Evolutionary conservation across 2,888 invertebrate genomes (phyloP).

Genomic region (Yponomeuta cagnagella): DNA sequence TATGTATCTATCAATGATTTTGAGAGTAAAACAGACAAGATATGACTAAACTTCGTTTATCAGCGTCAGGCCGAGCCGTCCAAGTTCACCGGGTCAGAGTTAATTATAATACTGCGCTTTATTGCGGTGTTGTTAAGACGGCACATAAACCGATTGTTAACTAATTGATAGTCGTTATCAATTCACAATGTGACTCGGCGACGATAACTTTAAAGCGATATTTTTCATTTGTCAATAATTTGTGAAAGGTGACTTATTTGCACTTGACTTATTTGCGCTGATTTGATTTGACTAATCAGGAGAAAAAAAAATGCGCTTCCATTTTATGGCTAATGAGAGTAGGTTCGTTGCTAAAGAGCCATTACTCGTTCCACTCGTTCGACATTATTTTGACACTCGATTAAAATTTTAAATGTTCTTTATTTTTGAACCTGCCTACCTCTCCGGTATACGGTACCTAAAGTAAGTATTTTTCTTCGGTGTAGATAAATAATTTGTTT

Average conservation of each 20-base stretch:
- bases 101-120: conserved; percentile 45
- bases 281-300: not conserved
- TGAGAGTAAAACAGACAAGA: not conserved
- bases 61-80: conserved; percentile 23
- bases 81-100: conserved; percentile 40
- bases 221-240: conserved; percentile 17
- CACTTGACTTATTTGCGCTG: not conserved
- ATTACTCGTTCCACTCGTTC: no score
- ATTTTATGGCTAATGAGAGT: not conserved
- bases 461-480: no score
- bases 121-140: conserved; percentile 37
- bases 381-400: no score
- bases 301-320: not conserved
- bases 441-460: no score
- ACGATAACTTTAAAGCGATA: conserved; percentile 17
- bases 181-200: conserved; percentile 27
- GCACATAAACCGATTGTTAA: conserved; percentile 41
- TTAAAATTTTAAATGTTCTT: no score
- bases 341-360: no score
- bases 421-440: no score
- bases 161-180: conserved; percentile 38
- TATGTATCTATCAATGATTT: not conserved
- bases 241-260: conserved; percentile 17
- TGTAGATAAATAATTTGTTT: no score
- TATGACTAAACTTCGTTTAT: conserved; percentile 15